Evolutionary conservation across 2,888 invertebrate genomes (phyloP), one percentile per base, ranked within the genome.

Genomic region (Vandiemenella viatica): DNA sequence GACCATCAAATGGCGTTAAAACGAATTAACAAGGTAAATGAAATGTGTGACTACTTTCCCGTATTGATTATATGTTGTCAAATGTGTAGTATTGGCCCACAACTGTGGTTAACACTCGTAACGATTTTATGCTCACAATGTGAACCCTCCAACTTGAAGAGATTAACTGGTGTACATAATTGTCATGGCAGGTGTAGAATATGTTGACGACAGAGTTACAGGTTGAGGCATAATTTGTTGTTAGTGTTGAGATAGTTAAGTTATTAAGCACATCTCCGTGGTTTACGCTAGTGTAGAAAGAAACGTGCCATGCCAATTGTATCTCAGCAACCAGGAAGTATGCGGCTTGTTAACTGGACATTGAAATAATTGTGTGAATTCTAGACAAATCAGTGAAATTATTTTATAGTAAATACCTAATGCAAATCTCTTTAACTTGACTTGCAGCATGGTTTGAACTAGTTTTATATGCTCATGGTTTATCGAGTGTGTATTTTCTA

Each of bases 21-120:
- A 83, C 83, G 89, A 85, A 89, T 89, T 80, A 89, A 89, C 81
- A 89, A 89, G 88, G 85, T 85, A 50, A 51, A 26, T 42, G n/a
- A 42, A 19, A 19, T 42, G 13, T 42, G 21, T 15, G 15, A n/a
- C 38, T 38, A 38, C 15, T 43, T 43, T 49, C n/a, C n/a, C n/a
- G n/a, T n/a, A n/a, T n/a, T n/a, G 69, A 68, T 68, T 69, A 67
- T 67, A 73, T 73, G 74, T 74, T 74, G 69, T 73, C 73, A n/a
- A 74, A 73, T 75, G 75, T 74, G 76, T 75, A 74, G n/a, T n/a
- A n/a, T n/a, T n/a, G 72, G 73, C 70, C 73, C 72, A 72, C 71
- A 72, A 75, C 71, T 60, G 60, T n/a, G n/a, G n/a, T n/a, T n/a
- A 71, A 71, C 71, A 71, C 72, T 71, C 71, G 68, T 69, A 67